Evolutionary conservation across 2,888 invertebrate genomes (phyloP), one percentile per base, ranked within the genome.

Genomic region (Drosophila dives): DNA sequence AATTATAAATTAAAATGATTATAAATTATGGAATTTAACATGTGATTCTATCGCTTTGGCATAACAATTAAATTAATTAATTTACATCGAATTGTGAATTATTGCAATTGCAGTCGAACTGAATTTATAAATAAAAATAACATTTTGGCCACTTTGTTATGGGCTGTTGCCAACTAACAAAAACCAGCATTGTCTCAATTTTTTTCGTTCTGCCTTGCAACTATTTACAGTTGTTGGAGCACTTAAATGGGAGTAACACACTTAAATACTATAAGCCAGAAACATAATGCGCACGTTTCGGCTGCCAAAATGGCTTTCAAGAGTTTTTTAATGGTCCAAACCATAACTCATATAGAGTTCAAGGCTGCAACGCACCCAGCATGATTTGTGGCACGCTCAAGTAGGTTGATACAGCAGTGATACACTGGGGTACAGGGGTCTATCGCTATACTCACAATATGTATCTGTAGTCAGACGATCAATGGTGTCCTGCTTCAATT

Each of bases 401-500:
- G 11, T 45, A 23, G 23, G 3, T 10, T 15, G 32, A 15, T 59
- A 48, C n/a, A 48, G 4, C 15, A 48, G 4, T 38, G 53, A 38
- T 12, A 34, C 17, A 38, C n/a, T 10, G n/a, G 4, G 8, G 3
- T 4, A 17, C 5, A 53, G 23, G 10, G 36, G n/a, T n/a, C 8
- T 10, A 8, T 40, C 38, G 38, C 15, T 40, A 58, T 92, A 95
- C 98, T 97, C 94, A 98, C 98, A 98, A 94, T 98, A 98, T 81
- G 98, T 98, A 90, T 97, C 97, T 81, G 96, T 97, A 83, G 97
- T 98, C 86, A 98, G 95, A 87, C 97, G 95, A 93, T 98, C 97
- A 93, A 98, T 97, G 90, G 98, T 98, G 93, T 98, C 98, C 93
- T 97, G 97, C 95, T 98, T 98, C 94, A 98, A 96, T 94, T 98